phyloP scores from a whole-genome alignment of 2,797 vertebrate genomes.

The Mallotus villosus region DNA sequence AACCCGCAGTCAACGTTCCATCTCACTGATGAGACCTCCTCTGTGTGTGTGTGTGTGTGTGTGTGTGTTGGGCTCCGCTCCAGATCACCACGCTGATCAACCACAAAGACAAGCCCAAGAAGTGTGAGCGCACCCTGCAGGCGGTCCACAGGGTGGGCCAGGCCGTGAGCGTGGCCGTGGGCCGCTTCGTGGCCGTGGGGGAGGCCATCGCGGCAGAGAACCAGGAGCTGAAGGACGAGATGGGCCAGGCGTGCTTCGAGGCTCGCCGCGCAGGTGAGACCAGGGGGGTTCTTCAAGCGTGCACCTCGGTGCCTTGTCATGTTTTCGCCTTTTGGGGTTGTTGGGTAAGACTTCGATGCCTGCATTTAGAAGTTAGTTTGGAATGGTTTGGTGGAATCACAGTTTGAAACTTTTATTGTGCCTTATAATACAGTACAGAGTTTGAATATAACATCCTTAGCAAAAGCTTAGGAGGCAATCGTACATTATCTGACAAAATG shows the following conservation, averaged over 20 bases:
- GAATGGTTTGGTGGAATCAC: too few species aligned
- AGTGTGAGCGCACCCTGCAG: constrained; percentile 90
- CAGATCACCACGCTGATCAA: constrained; percentile 97
- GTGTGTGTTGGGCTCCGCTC: not conserved
- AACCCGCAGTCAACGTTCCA: too few species aligned
- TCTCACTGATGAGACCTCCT: too few species aligned
- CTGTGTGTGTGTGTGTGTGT: not conserved
- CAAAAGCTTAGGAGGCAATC: too few species aligned
- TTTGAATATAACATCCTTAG: too few species aligned
- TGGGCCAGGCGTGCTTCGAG: constrained; percentile 91
- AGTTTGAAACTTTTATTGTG: too few species aligned
- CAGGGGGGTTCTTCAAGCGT: not conserved
- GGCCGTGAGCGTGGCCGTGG: constrained; percentile 91
- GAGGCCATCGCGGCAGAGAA: constrained; percentile 96
- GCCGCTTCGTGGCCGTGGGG: constrained; percentile 92
- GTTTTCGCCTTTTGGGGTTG: too few species aligned
- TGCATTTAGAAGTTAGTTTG: too few species aligned
- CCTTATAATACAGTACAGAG: too few species aligned
- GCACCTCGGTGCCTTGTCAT: too few species aligned
- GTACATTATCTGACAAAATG: too few species aligned
- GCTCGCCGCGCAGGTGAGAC: constrained; percentile 90
- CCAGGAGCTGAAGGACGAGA: constrained; percentile 94
- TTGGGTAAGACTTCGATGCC: too few species aligned
- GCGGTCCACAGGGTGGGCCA: constrained; percentile 95
- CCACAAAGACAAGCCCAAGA: constrained; percentile 96